phyloP scores from a whole-genome alignment of 2,888 invertebrate species.

The Plebejus anna region DNA sequence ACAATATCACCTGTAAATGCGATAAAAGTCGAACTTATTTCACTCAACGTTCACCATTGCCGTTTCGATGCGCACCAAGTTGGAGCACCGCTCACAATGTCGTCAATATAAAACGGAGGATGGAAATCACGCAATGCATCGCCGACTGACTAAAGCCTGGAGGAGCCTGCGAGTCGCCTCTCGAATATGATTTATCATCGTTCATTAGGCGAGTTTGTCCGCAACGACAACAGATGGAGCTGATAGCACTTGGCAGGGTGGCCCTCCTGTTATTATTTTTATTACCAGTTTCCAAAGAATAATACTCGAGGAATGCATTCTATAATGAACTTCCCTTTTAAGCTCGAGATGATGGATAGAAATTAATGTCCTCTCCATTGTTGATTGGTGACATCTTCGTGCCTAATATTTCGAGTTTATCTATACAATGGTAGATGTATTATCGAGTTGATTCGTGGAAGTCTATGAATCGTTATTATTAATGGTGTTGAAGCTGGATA shows the following conservation, averaged over 20 bases:
- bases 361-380: conserved; percentile 76
- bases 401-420: conserved; percentile 49
- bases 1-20: conserved; percentile 62
- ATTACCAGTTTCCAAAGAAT: conserved; percentile 79
- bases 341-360: conserved; percentile 76
- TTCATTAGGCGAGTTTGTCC: conserved; percentile 81
- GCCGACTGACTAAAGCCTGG: conserved; percentile 56
- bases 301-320: conserved; percentile 78
- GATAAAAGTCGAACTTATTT: conserved; percentile 43
- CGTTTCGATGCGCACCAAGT: neutral
- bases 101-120: conserved; percentile 47
- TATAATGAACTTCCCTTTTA: conserved; percentile 80
- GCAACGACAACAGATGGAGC: conserved; percentile 80
- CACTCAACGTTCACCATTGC: conserved; percentile 45
- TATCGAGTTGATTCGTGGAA: conserved; percentile 60
- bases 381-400: conserved; percentile 74
- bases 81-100: conserved; percentile 13
- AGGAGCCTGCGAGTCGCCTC: conserved; percentile 68
- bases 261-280: conserved; percentile 80
- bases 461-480: conserved; percentile 36
- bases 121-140: conserved; percentile 41
- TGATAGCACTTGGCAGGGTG: conserved; percentile 81
- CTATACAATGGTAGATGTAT: conserved; percentile 38
- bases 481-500: conserved; percentile 34
- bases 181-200: conserved; percentile 81